Base-by-base conservation (phyloP, 2,113 vertebrate species). In the Centropristis striata region DNA sequence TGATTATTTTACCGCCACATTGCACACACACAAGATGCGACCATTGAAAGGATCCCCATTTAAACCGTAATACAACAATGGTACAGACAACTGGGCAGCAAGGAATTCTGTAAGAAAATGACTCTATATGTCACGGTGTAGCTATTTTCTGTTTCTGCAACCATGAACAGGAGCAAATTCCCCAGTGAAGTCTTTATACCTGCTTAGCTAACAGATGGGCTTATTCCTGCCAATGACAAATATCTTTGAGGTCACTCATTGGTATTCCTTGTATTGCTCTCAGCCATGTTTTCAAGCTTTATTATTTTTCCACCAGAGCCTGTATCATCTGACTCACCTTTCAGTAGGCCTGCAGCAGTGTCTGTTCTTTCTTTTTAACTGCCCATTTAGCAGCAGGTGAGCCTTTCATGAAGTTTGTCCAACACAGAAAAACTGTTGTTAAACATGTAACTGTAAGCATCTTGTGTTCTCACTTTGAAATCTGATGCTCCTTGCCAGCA, bases 1-100 rank as follows among this genome's bases (percentile, higher is more conserved):
- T 92, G 79, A 81, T 86, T 81, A 70, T 88, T 82, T 86, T 91
- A 66, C 86, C 23, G 82, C 78, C 61, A 86, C 87, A 86, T 71
- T 90, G 80, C 84, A 82, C 86, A 59, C 78, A 65, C 73, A 71
- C 23, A 41, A 74, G 61, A 85, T 47, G 61, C 54, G 12, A n/a
- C 18, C 50, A 41, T 14, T 64, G 54, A 71, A 75, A 71, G 58
- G 71, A 42, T 67, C 55, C 75, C 70, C 64, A 69, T 85, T 86
- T 23, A 36, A 72, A 81, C 49, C 20, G 27, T 69, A 85, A 81
- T 76, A 74, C 78, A 80, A 81, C 75, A 67, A 74, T 63, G 39
- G 61, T 15, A 41, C 63, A 70, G 58, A 84, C 75, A 79, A 81
- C 63, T 70, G 61, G 53, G 49, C 47, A 42, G 54, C 54, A 16